Conservation (phyloP, 1,140 invertebrate genomes). For the Micrasema minimum region DNA sequence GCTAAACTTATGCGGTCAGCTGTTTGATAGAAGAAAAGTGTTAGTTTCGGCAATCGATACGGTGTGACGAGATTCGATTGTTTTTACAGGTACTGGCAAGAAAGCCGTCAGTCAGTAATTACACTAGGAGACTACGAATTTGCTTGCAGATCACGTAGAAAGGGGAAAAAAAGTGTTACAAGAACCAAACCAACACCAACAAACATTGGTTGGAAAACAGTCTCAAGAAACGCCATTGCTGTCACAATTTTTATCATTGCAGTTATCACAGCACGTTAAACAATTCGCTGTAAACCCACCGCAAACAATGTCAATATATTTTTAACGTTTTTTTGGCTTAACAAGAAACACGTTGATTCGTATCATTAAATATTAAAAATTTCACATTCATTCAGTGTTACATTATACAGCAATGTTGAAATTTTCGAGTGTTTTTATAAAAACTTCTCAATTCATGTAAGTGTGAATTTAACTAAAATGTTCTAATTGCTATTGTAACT, state of each 20-base stretch:
- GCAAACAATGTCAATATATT: too few relatives aligned
- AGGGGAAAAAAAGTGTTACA: constrained; percentile 41
- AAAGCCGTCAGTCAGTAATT: constrained; percentile 42
- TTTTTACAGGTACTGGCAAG: constrained; percentile 44
- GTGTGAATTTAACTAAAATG: too few relatives aligned
- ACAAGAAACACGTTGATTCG: too few relatives aligned
- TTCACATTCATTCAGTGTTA: too few relatives aligned
- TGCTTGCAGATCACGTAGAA: constrained; percentile 27
- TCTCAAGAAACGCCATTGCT: background rate
- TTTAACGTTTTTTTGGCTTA: too few relatives aligned
- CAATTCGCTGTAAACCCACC: too few relatives aligned
- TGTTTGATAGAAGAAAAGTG: background rate
- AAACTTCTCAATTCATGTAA: too few relatives aligned
- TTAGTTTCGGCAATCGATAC: constrained; percentile 16
- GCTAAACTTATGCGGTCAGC: constrained; percentile 25
- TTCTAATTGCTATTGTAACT: too few relatives aligned
- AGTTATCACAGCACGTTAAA: background rate
- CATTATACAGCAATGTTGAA: too few relatives aligned
- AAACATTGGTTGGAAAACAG: background rate
- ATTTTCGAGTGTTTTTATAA: too few relatives aligned
- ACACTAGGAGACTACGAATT: constrained; percentile 26
- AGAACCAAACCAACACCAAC: constrained; percentile 20
- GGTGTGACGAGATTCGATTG: constrained; percentile 30
- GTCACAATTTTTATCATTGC: background rate
- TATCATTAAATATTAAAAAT: too few relatives aligned